phyloP scores from a whole-genome alignment of 2,888 invertebrate genomes.

The Encarsia formosa region DNA sequence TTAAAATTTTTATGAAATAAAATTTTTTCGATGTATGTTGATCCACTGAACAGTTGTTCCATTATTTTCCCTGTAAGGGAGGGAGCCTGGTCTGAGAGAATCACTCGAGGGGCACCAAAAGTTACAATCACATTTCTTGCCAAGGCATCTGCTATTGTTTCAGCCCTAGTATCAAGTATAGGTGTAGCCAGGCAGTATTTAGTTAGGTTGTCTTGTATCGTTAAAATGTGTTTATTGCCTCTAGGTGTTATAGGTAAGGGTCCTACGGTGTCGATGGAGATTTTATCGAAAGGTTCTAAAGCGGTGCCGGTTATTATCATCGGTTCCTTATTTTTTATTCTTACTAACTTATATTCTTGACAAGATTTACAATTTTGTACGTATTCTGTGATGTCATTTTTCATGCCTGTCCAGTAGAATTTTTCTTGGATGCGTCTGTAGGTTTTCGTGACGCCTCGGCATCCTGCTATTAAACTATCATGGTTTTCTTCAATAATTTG shows the following conservation, averaged over 20 bases:
- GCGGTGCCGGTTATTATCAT: conserved; percentile 28
- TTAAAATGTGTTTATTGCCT: conserved; percentile 25
- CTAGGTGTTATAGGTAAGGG: conserved; percentile 22
- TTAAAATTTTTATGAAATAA: conserved; percentile 14
- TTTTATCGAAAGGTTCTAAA: conserved; percentile 21
- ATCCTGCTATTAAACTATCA: not conserved
- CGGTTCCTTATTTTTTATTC: conserved; percentile 20
- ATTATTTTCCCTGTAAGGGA: conserved; percentile 14
- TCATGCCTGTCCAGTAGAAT: conserved; percentile 3
- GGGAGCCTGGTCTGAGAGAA: conserved; percentile 19
- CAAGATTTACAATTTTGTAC: conserved; percentile 24
- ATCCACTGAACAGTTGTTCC: conserved; percentile 10
- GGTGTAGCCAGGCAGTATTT: conserved; percentile 25
- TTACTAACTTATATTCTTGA: conserved; percentile 21
- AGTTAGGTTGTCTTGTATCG: conserved; percentile 25
- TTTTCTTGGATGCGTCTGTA: not conserved
- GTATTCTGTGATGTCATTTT: conserved; percentile 12
- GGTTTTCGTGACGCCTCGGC: conserved; percentile 1
- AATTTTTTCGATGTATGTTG: too few species aligned
- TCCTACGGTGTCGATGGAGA: conserved; percentile 30
- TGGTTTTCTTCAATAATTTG: conserved; percentile 2
- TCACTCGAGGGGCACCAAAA: conserved; percentile 17
- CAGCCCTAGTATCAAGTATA: conserved; percentile 7
- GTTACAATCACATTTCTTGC: conserved; percentile 8
- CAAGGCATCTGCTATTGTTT: conserved; percentile 20